These are phyloP conservation scores for Pomatostomus ruficeps DNA, from an alignment of 2,113 vertebrate genomes.

Conservation along the genomic window DNA sequence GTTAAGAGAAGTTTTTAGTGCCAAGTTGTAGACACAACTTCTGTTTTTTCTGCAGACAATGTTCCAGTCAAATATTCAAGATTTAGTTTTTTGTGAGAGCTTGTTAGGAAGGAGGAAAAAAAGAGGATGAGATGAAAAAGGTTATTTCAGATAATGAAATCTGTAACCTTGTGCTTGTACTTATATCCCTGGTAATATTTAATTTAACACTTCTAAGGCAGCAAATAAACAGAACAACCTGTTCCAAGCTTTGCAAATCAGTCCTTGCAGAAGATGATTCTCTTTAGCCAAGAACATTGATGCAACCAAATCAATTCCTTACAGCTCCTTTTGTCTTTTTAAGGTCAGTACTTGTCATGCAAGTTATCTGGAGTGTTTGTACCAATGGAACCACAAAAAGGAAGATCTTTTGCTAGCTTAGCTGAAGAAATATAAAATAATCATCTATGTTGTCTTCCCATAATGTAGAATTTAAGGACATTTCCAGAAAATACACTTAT, in stretches of 20 bases:
- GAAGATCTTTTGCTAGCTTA: background rate
- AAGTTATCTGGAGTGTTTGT: background rate
- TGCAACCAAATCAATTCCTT: constrained; percentile 23
- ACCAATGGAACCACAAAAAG: background rate
- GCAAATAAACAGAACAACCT: background rate
- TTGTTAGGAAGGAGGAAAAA: background rate
- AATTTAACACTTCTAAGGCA: background rate
- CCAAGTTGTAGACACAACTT: background rate
- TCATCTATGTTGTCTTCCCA: background rate
- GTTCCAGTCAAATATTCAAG: background rate
- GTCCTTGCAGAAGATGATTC: background rate
- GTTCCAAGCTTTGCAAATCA: background rate
- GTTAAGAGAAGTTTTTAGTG: background rate
- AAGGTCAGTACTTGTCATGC: background rate
- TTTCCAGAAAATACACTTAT: background rate
- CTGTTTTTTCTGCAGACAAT: background rate
- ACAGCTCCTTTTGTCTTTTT: background rate
- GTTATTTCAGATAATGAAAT: background rate
- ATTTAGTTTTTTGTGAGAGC: background rate
- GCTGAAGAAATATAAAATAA: background rate
- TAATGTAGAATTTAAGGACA: background rate
- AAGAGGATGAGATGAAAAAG: background rate
- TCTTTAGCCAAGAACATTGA: background rate
- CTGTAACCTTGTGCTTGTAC: background rate
- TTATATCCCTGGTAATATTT: background rate